Evolutionary conservation across 2,888 invertebrate species (phyloP).

Genomic region (Pandemis heparana): DNA sequence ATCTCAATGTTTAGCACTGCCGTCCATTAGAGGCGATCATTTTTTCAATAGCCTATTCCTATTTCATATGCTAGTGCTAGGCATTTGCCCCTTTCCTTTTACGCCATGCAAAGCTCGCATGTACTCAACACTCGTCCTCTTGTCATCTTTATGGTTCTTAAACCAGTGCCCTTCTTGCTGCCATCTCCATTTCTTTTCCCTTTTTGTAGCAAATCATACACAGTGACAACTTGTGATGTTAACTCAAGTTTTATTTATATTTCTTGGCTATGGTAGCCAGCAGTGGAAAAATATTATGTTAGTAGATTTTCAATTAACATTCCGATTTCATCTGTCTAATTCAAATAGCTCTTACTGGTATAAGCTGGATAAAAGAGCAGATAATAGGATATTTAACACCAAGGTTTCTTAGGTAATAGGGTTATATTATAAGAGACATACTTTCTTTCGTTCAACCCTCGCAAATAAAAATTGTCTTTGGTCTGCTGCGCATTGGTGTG

Average conservation of each 20-base stretch:
- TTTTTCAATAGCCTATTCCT: not conserved
- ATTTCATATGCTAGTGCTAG: not conserved
- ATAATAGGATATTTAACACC: not conserved
- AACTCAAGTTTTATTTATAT: not conserved
- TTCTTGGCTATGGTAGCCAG: no score
- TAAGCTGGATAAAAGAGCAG: not conserved
- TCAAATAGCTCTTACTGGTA: not conserved
- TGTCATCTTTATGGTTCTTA: not conserved
- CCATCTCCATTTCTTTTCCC: not conserved
- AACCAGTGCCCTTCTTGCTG: not conserved
- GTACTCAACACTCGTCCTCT: not conserved
- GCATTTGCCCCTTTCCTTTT: not conserved
- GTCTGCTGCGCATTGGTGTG: constrained; percentile 46
- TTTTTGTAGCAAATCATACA: not conserved
- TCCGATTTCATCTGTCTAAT: not conserved
- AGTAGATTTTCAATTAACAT: not conserved
- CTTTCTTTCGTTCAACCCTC: constrained; percentile 81
- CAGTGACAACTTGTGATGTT: not conserved
- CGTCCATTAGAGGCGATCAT: not conserved
- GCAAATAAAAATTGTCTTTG: constrained; percentile 63
- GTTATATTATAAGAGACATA: constrained; percentile 71
- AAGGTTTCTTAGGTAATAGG: constrained; percentile 33
- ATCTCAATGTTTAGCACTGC: not conserved
- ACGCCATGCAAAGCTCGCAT: not conserved
- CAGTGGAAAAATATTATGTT: no score